phyloP scores from a whole-genome alignment of 2,113 vertebrate species.

The Phylloscopus trochilus region DNA sequence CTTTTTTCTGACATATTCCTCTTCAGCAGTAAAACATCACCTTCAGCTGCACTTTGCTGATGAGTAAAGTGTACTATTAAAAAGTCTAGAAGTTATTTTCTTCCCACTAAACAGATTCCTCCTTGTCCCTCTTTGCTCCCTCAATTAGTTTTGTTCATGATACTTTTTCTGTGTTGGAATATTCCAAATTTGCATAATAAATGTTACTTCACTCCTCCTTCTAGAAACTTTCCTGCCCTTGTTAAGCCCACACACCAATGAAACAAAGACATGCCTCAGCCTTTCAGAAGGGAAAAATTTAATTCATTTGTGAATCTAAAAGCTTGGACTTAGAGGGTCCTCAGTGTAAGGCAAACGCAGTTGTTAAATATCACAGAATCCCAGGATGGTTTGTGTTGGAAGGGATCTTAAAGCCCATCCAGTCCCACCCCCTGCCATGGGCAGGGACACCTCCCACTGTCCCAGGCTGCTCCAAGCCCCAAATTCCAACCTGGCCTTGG shows the following conservation, averaged over 20 bases:
- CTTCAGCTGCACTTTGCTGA: background rate
- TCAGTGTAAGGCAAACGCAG: background rate
- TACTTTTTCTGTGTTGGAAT: background rate
- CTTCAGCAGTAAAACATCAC: background rate
- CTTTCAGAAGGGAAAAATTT: background rate
- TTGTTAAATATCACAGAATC: background rate
- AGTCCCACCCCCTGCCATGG: background rate
- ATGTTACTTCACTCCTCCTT: background rate
- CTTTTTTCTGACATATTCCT: background rate
- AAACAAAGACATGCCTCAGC: background rate
- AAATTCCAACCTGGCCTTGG: background rate
- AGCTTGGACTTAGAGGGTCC: background rate
- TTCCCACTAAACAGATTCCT: background rate
- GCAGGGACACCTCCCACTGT: background rate
- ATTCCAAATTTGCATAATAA: background rate
- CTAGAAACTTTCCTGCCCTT: background rate
- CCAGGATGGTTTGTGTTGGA: background rate
- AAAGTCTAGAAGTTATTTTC: background rate
- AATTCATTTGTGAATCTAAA: background rate
- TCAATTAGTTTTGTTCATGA: background rate
- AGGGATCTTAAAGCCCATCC: accelerated
- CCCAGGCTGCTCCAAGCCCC: background rate
- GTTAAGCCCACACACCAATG: background rate
- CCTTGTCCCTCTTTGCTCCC: background rate
- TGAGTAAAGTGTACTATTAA: background rate